Evolutionary conservation across 2,797 vertebrate species (phyloP).

Genomic region (Urophycis tenuis): DNA sequence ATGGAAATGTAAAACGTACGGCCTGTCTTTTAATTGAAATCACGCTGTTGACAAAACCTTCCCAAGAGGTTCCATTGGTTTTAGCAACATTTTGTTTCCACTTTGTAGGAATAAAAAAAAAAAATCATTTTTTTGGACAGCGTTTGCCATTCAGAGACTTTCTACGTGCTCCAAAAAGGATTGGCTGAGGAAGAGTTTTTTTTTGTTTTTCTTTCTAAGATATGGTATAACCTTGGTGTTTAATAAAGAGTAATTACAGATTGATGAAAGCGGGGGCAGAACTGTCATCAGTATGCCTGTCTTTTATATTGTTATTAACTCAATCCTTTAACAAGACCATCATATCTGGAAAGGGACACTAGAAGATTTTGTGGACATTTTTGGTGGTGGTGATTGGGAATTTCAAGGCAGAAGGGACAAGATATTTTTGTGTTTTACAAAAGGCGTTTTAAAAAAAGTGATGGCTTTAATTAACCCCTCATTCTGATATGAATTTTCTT

Average conservation of each 20-base stretch:
- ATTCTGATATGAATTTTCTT: neutral
- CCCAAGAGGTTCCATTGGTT: neutral
- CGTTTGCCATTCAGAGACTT: neutral
- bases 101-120: too few species aligned
- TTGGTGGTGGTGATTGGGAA: conserved; percentile 25
- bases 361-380: conserved; percentile 11
- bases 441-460: too few species aligned
- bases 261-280: neutral
- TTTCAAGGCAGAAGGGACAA: conserved; percentile 31
- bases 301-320: conserved; percentile 2
- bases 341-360: conserved; percentile 42
- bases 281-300: neutral
- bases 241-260: neutral
- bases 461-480: neutral
- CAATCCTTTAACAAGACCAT: conserved; percentile 21
- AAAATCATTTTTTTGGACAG: neutral
- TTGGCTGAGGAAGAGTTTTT: neutral
- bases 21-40: neutral
- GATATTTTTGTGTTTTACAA: conserved; percentile 31
- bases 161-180: neutral
- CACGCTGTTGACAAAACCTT: neutral
- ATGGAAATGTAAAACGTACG: neutral
- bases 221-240: neutral
- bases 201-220: neutral
- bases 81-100: neutral